A percentile compares a stretch with the other conserved stretches of the same genome.
Evolutionary conservation across 2,797 vertebrate genomes (phyloP).

Genomic region (Pseudochirops corinnae): DNA sequence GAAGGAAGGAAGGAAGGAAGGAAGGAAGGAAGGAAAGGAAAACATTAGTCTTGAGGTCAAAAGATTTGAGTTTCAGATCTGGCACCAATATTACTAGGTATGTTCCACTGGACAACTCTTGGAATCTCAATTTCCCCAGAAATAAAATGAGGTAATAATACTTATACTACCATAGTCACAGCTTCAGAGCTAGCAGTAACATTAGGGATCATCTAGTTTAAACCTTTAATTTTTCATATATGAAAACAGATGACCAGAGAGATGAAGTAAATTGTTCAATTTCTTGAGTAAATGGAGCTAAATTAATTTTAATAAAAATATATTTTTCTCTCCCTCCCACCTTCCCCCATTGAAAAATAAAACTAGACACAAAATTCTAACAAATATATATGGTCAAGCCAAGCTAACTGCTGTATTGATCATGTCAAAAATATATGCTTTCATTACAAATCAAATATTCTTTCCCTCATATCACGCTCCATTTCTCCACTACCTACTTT

Average conservation of each 20-base stretch:
- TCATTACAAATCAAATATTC: background rate
- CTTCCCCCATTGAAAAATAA: background rate
- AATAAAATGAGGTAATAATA: background rate
- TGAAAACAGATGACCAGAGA: background rate
- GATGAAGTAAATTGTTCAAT: background rate
- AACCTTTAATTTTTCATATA: background rate
- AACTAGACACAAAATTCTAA: background rate
- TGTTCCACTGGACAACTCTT: background rate
- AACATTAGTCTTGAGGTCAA: background rate
- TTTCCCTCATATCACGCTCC: background rate
- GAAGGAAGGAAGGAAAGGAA: background rate
- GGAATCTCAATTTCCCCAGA: background rate
- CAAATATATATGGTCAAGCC: background rate
- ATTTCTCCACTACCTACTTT: background rate
- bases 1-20: no score
- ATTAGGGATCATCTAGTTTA: background rate
- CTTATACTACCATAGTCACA: background rate
- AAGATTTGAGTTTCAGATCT: background rate
- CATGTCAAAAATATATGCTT: background rate
- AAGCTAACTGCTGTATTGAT: background rate
- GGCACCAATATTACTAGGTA: background rate
- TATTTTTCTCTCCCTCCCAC: background rate
- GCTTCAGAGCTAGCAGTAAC: background rate
- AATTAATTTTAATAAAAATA: background rate
- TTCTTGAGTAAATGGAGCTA: background rate